Base-by-base conservation (phyloP, 2,797 vertebrate species). In the Hybognathus amarus region DNA sequence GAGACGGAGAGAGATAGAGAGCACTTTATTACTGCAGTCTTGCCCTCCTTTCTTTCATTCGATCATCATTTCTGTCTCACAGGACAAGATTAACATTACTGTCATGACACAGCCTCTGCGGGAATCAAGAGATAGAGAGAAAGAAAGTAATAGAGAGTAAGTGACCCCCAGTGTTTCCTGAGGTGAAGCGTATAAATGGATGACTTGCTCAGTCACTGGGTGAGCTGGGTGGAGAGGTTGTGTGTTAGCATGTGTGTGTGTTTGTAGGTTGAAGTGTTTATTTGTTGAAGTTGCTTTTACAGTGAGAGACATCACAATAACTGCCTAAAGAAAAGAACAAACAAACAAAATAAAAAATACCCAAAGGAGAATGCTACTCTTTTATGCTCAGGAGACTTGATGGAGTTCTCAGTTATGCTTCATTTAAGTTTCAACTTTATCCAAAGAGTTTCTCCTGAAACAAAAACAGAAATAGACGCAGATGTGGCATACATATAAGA, bases 111-210 rank as follows among this genome's bases (percentile, higher is more conserved):
- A 54, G 50, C 24, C 81, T 77, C 74, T 83, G 74, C 77, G 36
- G 69, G 27, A 68, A 80, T 74, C 52, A 81, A 40, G 79, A 80
- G 52, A 70, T 36, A 54, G 73, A 50, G 74, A 64, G 36, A 59
- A 63, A 78, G 83, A 82, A 59, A 61, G 56, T 78, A 75, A 75
- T 71, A 67, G 73, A 50, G 68, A 85, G 79, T 63, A 64, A 80
- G 71, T 70, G 77, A 83, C 81, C 71, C 77, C 70, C 30, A 77
- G 70, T 83, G 52, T 80, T 83, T 79, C 81, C 76, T 5, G 81
- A 80, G 80, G 77, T 83, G 70, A 76, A 24, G 20, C 22, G 54
- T 80, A 54, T 83, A 75, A 80, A 83, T 78, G 71, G 63, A 79
- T 77, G 66, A 80, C 71, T 79, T 76, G 73, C 47, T 67, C 56